Evolutionary conservation across 2,113 vertebrate species (phyloP), one percentile per base, ranked within the genome.

Genomic region (Cyrtonyx montezumae): DNA sequence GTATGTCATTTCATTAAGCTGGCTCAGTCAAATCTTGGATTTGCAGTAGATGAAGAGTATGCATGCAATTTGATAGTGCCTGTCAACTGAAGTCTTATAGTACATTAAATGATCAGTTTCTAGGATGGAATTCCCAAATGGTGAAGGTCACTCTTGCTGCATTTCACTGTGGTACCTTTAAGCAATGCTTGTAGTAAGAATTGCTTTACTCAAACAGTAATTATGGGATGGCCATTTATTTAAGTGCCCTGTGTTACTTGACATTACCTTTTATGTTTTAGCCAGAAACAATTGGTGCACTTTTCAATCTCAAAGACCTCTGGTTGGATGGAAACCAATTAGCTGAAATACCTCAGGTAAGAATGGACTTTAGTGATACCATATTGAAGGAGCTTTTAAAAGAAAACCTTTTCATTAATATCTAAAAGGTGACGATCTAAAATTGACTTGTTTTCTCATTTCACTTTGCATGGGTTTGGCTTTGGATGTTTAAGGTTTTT

Each of bases 301-400:
- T 99, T 96, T 97, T 99, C 96, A 99, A 98, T 95, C 97, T 99
- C 56, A 99, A 99, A 97, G 99, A 99, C 96, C 97, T 99, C 96
- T 99, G 99, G 99, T 97, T 99, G 96, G 99, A 99, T 96, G 99
- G 99, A 97, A 99, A 99, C 98, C 99, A 99, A 74, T 97, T 99
- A 93, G 94, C 97, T 9, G 98, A 99, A 95, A 98, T 99, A 98
- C 99, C 99, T 98, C 97, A 98, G 97, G 99, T 99, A 98, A 97
- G 97, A 74, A 59, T 55, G 20, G 68, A 22, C 34, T 88, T 25
- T 75, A 5, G 36, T 61, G 19, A 40, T 68, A 58, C 16, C 56
- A 32, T 77, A 94, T 77, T 76, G 56, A 93, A 67, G 7, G 59
- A 40, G 10, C 28, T 82, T 87, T 92, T 73, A 40, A 42, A 85